phyloP scores from a whole-genome alignment of 2,888 invertebrate genomes.

The Tetragonula carbonaria region DNA sequence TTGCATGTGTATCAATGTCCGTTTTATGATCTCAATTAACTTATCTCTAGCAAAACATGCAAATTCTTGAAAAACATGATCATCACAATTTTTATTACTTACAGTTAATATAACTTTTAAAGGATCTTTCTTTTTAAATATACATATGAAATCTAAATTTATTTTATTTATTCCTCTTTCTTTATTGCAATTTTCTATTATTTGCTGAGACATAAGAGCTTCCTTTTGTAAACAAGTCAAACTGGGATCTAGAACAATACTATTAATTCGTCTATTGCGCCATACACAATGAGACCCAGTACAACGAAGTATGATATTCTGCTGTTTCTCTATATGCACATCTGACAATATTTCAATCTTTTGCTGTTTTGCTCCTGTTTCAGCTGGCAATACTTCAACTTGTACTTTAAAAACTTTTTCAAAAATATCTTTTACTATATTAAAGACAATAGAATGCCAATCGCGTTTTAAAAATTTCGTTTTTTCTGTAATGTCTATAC shows the following conservation, averaged over 20 bases:
- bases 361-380: constrained; percentile 77
- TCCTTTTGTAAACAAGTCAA: constrained; percentile 80
- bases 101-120: constrained; percentile 74
- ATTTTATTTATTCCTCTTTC: constrained; percentile 55
- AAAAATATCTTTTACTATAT: constrained; percentile 78
- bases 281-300: constrained; percentile 79
- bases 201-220: constrained; percentile 78
- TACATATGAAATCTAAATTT: constrained; percentile 79
- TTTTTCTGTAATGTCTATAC: constrained; percentile 65
- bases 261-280: constrained; percentile 77
- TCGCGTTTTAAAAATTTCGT: constrained; percentile 62
- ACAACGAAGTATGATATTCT: constrained; percentile 76
- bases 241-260: constrained; percentile 67
- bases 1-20: constrained; percentile 73
- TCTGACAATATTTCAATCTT: constrained; percentile 80
- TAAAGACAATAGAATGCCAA: constrained; percentile 78
- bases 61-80: constrained; percentile 77
- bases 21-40: constrained; percentile 73
- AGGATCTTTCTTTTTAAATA: constrained; percentile 74
- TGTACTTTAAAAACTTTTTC: constrained; percentile 79
- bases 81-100: constrained; percentile 70
- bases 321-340: constrained; percentile 78
- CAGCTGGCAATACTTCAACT: constrained; percentile 65
- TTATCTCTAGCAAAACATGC: constrained; percentile 72
- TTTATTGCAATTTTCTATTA: constrained; percentile 67